phyloP scores from a whole-genome alignment of 1,140 invertebrate species.

The Gerris buenoi region DNA sequence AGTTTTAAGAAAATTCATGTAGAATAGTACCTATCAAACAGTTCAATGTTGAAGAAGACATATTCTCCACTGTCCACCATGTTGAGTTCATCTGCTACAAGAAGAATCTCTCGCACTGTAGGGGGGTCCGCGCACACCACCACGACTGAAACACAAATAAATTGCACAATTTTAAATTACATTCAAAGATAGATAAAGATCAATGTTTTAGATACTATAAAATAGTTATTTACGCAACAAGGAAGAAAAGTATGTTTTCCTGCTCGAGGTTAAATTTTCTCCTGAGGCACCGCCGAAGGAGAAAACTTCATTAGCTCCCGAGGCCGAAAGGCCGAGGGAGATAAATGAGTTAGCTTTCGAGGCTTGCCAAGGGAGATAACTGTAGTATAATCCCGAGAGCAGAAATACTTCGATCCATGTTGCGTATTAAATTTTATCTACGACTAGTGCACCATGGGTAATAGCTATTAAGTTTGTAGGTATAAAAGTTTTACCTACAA shows the following conservation, averaged over 20 bases:
- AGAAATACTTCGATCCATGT: too few relatives aligned
- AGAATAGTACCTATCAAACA: conserved; percentile 71
- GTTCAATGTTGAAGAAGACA: conserved; percentile 93
- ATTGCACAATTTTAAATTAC: not conserved
- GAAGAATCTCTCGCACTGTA: conserved; percentile 73
- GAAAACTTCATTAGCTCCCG: not conserved
- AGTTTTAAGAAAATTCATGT: not conserved
- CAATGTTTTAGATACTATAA: too few relatives aligned
- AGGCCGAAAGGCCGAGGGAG: not conserved
- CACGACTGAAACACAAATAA: conserved; percentile 59
- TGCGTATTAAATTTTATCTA: too few relatives aligned
- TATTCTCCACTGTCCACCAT: conserved; percentile 93
- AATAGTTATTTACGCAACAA: not conserved
- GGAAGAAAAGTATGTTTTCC: too few relatives aligned
- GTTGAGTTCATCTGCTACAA: conserved; percentile 78
- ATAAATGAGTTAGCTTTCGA: too few relatives aligned
- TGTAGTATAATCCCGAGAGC: too few relatives aligned
- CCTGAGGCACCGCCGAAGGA: not conserved
- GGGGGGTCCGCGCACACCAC: conserved; percentile 80
- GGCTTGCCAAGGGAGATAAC: too few relatives aligned
- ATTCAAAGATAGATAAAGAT: too few relatives aligned
- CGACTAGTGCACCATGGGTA: too few relatives aligned
- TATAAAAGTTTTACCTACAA: too few relatives aligned
- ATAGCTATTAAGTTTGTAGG: too few relatives aligned
- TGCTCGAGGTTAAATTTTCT: too few relatives aligned